Conservation (phyloP, 2,113 vertebrate species). For the Piaya cayana region DNA sequence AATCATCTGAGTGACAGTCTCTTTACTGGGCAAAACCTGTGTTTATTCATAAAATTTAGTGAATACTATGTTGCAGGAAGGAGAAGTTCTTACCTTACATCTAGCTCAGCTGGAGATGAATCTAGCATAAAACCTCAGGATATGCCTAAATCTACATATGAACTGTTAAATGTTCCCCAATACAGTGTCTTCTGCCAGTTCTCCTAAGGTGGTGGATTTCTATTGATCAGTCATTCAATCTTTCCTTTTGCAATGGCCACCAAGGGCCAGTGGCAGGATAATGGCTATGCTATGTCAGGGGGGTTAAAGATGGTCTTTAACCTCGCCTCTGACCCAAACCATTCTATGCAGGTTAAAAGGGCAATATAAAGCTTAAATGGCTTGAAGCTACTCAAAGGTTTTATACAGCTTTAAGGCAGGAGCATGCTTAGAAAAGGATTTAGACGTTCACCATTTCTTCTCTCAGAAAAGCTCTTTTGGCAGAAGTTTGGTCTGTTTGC, state of each 20-base stretch:
- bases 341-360: neutral
- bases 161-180: neutral
- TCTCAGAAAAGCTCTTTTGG: neutral
- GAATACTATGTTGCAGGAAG: neutral
- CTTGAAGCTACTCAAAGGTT: no score
- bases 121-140: neutral
- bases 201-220: neutral
- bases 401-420: neutral
- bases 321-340: no score
- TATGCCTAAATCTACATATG: neutral
- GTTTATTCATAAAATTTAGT: neutral
- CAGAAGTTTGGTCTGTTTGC: neutral
- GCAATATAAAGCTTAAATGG: neutral
- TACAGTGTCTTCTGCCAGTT: neutral
- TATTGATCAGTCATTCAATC: neutral
- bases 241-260: neutral
- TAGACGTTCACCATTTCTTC: neutral
- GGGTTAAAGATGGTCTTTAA: no score
- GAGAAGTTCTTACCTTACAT: neutral
- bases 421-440: neutral
- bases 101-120: neutral
- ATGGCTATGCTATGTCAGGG: neutral
- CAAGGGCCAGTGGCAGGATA: neutral
- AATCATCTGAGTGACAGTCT: neutral
- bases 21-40: rapidly evolving